phyloP scores from a whole-genome alignment of 1,140 invertebrate species.

The Lasaia peninsularis region DNA sequence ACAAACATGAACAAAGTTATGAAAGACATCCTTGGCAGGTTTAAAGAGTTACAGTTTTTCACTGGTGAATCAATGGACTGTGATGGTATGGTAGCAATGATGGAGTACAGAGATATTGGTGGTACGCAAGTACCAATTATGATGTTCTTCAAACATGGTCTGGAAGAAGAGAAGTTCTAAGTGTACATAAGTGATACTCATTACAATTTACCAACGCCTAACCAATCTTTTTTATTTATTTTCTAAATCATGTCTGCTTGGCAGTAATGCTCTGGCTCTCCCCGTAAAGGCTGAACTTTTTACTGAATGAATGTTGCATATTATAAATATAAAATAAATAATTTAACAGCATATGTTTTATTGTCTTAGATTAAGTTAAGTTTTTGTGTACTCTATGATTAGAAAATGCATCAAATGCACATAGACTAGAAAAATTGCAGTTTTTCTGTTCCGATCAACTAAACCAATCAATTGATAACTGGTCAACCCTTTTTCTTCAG shows the following conservation, averaged over 20 bases:
- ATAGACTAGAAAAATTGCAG: no score
- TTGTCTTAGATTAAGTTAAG: constrained; percentile 1
- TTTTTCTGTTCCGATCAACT: no score
- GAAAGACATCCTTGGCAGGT: constrained; percentile 94
- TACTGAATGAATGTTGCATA: constrained; percentile 67
- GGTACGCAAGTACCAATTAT: constrained; percentile 89
- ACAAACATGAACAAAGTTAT: constrained; percentile 96
- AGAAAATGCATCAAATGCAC: background rate
- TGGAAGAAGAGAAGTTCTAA: constrained; percentile 96
- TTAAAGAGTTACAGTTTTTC: constrained; percentile 96
- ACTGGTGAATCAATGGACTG: constrained; percentile 96
- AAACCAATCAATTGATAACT: no score
- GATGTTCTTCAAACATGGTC: constrained; percentile 97
- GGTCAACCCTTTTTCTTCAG: no score
- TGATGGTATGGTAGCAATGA: constrained; percentile 94
- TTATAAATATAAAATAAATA: constrained; percentile 49
- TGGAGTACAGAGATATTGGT: constrained; percentile 95
- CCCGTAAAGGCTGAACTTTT: constrained; percentile 72
- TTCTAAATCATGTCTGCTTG: constrained; percentile 61
- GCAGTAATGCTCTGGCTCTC: constrained; percentile 50
- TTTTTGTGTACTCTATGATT: background rate
- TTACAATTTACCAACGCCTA: constrained; percentile 53
- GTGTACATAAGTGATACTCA: constrained; percentile 52
- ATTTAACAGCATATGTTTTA: constrained; percentile 54
- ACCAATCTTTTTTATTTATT: constrained; percentile 67